Conservation (phyloP, 2,888 invertebrate genomes). For the Drosophila putrida region DNA sequence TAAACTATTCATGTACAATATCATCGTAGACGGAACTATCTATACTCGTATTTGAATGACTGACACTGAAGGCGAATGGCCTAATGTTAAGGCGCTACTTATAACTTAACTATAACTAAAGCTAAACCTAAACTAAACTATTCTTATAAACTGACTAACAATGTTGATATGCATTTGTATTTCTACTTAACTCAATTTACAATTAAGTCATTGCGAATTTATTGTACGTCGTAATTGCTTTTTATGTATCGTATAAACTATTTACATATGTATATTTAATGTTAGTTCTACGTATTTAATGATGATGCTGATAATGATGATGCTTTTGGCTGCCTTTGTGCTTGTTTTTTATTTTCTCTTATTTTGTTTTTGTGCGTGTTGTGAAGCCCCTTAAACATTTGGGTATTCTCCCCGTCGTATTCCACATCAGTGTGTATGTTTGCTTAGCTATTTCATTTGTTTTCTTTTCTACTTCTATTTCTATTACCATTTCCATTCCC, state of each 20-base stretch:
- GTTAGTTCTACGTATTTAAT: conserved; percentile 26
- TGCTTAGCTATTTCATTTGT: conserved; percentile 31
- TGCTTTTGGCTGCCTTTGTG: conserved; percentile 60
- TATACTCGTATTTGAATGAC: conserved; percentile 83
- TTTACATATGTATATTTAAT: conserved; percentile 32
- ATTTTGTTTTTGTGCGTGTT: conserved; percentile 37
- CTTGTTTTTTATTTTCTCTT: conserved; percentile 26
- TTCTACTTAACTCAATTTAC: conserved; percentile 56
- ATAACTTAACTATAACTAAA: conserved; percentile 34
- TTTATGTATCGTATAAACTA: conserved; percentile 43
- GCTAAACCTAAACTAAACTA: conserved; percentile 26
- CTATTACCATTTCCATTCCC: conserved; percentile 10
- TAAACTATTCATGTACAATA: conserved; percentile 27
- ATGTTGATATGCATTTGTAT: conserved; percentile 70
- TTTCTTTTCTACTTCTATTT: conserved; percentile 19
- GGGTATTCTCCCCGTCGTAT: conserved; percentile 3
- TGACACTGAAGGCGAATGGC: conserved; percentile 83
- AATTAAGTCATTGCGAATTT: conserved; percentile 76
- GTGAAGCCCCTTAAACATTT: conserved; percentile 34
- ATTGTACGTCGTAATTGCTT: conserved; percentile 65
- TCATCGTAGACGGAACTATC: conserved; percentile 34
- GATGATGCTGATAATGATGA: conserved; percentile 27
- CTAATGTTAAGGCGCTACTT: conserved; percentile 46
- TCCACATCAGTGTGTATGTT: conserved; percentile 22
- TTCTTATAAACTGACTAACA: conserved; percentile 46